These are phyloP conservation scores for Zootermopsis nevadensis DNA, from an alignment of 2,888 invertebrate genomes.

Conservation along the genomic window DNA sequence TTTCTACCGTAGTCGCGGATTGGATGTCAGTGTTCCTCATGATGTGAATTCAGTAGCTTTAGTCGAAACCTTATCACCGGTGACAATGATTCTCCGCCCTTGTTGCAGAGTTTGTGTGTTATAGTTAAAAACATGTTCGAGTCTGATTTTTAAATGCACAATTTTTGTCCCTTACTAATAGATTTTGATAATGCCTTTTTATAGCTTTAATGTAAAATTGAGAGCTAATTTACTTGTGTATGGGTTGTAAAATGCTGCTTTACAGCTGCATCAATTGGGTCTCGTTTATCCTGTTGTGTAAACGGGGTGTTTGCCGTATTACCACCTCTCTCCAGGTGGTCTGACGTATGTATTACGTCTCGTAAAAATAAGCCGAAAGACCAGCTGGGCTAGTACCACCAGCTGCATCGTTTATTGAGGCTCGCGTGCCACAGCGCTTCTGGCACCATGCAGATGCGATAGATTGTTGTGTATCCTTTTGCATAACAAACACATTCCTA, in stretches of 20 bases:
- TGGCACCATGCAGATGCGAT: slow-evolving; percentile 5
- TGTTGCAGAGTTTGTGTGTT: too few species aligned
- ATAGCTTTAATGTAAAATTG: neutral
- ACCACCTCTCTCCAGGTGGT: slow-evolving; percentile 15
- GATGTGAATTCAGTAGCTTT: too few species aligned
- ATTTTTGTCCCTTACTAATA: too few species aligned
- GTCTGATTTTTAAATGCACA: too few species aligned
- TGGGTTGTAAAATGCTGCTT: neutral
- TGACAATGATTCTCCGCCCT: too few species aligned
- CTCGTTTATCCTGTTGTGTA: slow-evolving; percentile 9
- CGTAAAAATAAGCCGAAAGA: slow-evolving; percentile 39
- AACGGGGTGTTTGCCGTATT: slow-evolving; percentile 18
- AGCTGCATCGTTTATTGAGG: slow-evolving; percentile 22
- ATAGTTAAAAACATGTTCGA: too few species aligned
- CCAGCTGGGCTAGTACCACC: slow-evolving; percentile 37
- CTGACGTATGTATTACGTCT: slow-evolving; percentile 31
- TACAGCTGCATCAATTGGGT: slow-evolving; percentile 9
- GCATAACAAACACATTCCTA: too few species aligned
- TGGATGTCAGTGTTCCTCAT: too few species aligned
- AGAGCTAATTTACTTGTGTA: neutral
- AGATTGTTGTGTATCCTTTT: too few species aligned
- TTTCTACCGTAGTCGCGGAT: too few species aligned
- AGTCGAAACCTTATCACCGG: too few species aligned
- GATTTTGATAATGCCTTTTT: too few species aligned
- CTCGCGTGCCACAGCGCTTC: slow-evolving; percentile 4